These are phyloP conservation scores for Bibio marci DNA, from an alignment of 2,888 invertebrate genomes.

Conservation along the genomic window DNA sequence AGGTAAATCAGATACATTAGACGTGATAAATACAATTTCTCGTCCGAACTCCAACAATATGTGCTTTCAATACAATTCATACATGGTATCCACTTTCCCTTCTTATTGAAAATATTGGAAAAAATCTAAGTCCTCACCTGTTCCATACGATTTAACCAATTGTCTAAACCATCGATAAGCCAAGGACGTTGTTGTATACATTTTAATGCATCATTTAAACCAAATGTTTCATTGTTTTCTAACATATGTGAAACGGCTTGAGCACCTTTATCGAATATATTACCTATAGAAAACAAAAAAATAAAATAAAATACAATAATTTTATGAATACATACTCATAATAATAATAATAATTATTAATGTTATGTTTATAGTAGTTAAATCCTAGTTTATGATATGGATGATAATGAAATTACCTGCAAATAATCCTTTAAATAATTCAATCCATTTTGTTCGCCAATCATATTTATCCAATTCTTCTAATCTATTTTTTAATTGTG, in stretches of 20 bases:
- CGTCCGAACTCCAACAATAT: no score
- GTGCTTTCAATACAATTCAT: no score
- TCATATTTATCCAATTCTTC: conserved; percentile 50
- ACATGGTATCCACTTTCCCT: no score
- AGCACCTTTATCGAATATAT: conserved; percentile 98
- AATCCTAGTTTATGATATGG: background rate
- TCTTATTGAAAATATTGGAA: no score
- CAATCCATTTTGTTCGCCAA: conserved; percentile 40
- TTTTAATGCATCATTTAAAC: conserved; percentile 62
- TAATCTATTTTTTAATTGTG: conserved; percentile 47
- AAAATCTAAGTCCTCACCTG: no score
- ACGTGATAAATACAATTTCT: no score
- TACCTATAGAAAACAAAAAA: conserved; percentile 46
- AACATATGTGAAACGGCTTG: conserved; percentile 73
- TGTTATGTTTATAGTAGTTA: background rate
- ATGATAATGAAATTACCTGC: conserved; percentile 30
- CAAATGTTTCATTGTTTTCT: conserved; percentile 53
- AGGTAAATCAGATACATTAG: no score
- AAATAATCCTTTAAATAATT: conserved; percentile 46
- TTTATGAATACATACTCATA: conserved; percentile 15
- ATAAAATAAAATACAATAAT: conserved; percentile 1
- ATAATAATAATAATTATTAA: conserved; percentile 2
- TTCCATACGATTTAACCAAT: conserved; percentile 55
- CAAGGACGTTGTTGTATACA: conserved; percentile 83
- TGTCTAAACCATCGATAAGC: conserved; percentile 75